phyloP scores from a whole-genome alignment of 1,140 invertebrate genomes.

The Bombus huntii region DNA sequence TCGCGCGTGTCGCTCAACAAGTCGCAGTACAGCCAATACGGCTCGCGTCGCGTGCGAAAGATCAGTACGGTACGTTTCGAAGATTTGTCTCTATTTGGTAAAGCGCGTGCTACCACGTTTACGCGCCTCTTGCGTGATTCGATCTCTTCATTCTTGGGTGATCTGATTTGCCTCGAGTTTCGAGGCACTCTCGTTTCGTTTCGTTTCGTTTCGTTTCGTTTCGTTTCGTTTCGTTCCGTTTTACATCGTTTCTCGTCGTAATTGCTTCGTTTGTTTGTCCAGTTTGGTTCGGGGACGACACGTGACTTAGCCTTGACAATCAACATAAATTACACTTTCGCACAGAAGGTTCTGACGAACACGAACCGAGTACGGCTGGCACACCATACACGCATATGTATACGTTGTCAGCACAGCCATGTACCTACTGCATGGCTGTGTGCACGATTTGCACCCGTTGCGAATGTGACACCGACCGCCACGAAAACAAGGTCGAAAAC shows the following conservation, averaged over 20 bases:
- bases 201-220: background rate
- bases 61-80: conserved; percentile 81
- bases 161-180: conserved; percentile 6
- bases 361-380: background rate
- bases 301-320: conserved; percentile 65
- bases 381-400: background rate
- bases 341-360: background rate
- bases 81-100: conserved; percentile 6
- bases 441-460: conserved; percentile 21
- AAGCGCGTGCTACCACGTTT: background rate
- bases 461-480: conserved; percentile 14
- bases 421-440: background rate
- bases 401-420: background rate
- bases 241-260: too few relatives aligned
- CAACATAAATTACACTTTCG: conserved; percentile 45
- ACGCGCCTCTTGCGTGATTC: background rate
- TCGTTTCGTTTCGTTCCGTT: conserved; percentile 8
- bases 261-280: conserved; percentile 13
- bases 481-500: conserved; percentile 61
- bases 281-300: conserved; percentile 21
- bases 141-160: background rate
- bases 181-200: background rate
- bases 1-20: conserved; percentile 82
- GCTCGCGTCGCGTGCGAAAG: conserved; percentile 81
- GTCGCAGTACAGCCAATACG: conserved; percentile 80